Evolutionary conservation across 2,797 vertebrate genomes (phyloP).

Genomic region (Clarias platycephalus): DNA sequence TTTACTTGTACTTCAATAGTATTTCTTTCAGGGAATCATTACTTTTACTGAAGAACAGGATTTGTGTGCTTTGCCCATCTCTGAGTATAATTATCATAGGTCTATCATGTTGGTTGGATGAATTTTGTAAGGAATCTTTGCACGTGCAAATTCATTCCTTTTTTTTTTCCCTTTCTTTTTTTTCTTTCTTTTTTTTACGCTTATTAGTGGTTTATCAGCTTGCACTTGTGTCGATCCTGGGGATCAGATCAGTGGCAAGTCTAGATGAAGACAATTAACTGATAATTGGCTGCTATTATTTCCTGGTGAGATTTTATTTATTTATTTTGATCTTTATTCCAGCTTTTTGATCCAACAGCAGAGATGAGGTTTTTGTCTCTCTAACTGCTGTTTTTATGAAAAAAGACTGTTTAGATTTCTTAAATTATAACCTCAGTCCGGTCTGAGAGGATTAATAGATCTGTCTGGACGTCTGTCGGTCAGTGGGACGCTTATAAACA

Average conservation of each 20-base stretch:
- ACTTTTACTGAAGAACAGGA: too few relatives aligned
- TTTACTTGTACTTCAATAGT: too few relatives aligned
- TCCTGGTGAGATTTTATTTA: not conserved
- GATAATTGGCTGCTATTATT: not conserved
- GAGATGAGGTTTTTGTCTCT: not conserved
- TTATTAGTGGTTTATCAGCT: not conserved
- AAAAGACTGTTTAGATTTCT: too few relatives aligned
- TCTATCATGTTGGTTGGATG: not conserved
- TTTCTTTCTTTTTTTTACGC: not conserved
- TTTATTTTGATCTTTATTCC: not conserved
- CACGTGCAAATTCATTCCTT: not conserved
- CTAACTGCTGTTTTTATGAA: not conserved
- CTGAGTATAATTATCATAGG: not conserved
- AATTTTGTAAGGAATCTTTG: not conserved
- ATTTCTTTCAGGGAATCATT: too few relatives aligned
- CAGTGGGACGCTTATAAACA: not conserved
- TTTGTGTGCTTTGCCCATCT: too few relatives aligned
- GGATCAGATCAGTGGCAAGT: not conserved
- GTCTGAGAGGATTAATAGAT: not conserved
- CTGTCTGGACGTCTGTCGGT: too few relatives aligned
- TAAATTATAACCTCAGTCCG: not conserved
- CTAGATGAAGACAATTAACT: not conserved
- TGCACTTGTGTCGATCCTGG: not conserved
- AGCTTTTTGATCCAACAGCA: not conserved
- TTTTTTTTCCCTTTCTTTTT: too few relatives aligned